phyloP scores from a whole-genome alignment of 1,140 invertebrate genomes.

The Psilanteris sp. region DNA sequence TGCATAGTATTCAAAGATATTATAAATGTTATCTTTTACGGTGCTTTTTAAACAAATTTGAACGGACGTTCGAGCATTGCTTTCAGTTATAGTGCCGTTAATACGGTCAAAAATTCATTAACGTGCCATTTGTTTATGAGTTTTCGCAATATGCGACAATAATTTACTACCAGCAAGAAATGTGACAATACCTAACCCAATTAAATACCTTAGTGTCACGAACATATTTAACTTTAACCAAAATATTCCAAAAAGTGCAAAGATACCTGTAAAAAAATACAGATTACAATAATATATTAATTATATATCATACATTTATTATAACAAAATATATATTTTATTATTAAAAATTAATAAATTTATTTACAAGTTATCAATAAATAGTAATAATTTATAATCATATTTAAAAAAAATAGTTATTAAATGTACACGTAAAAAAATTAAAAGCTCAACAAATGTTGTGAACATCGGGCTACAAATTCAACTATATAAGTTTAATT shows the following conservation, averaged over 20 bases:
- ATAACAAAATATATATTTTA: too few relatives aligned
- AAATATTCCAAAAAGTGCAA: conserved; percentile 92
- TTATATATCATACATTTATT: too few relatives aligned
- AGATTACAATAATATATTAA: conserved; percentile 5
- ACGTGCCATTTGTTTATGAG: conserved; percentile 70
- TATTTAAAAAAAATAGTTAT: conserved; percentile 15
- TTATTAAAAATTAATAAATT: too few relatives aligned
- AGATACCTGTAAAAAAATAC: conserved; percentile 84
- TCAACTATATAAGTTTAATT: conserved; percentile 62
- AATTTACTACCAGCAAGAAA: conserved; percentile 96
- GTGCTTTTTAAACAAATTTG: conserved; percentile 6
- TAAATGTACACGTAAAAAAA: too few relatives aligned
- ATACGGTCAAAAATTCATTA: conserved; percentile 1
- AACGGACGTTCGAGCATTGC: conserved; percentile 1
- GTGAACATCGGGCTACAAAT: conserved; percentile 76
- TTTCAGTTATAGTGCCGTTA: background rate
- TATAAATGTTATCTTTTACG: background rate
- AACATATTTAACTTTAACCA: conserved; percentile 98
- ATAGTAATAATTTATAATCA: background rate
- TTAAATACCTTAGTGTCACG: conserved; percentile 93
- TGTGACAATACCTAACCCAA: conserved; percentile 89
- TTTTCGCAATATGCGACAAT: conserved; percentile 85
- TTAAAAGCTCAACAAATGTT: conserved; percentile 68
- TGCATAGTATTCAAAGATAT: background rate
- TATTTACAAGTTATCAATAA: too few relatives aligned